phyloP scores from a whole-genome alignment of 2,888 invertebrate species.

The Leucoma salicis region DNA sequence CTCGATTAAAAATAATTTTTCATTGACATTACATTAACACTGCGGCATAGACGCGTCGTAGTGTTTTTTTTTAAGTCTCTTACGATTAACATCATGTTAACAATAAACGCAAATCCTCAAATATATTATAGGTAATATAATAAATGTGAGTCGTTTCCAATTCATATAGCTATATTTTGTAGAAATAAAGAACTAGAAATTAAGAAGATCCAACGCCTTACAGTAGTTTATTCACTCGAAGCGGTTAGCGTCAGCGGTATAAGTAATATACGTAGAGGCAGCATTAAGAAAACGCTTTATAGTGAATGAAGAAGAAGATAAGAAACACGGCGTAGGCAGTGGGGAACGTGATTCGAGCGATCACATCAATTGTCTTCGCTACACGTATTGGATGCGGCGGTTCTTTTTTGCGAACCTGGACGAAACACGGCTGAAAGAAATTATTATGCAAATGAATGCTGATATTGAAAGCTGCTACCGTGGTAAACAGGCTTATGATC shows the following conservation, averaged over 20 bases:
- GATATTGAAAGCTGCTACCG: conserved; percentile 52
- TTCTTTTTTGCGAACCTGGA: conserved; percentile 94
- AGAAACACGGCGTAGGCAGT: conserved; percentile 96
- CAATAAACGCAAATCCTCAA: conserved; percentile 51
- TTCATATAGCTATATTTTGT: conserved; percentile 51
- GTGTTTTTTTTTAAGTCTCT: conserved; percentile 42
- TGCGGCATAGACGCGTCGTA: conserved; percentile 13
- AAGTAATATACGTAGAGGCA: conserved; percentile 44
- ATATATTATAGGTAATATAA: conserved; percentile 37
- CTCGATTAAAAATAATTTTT: conserved; percentile 28
- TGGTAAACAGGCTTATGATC: conserved; percentile 38
- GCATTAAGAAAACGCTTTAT: conserved; percentile 91
- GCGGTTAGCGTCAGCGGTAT: conserved; percentile 49
- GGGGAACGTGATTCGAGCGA: conserved; percentile 96
- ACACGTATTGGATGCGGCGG: conserved; percentile 96
- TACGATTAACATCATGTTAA: conserved; percentile 50
- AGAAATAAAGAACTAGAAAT: conserved; percentile 46
- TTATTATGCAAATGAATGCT: conserved; percentile 72
- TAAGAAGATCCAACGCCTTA: conserved; percentile 51
- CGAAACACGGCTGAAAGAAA: conserved; percentile 88
- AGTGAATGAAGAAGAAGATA: conserved; percentile 97
- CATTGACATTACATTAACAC: conserved; percentile 24
- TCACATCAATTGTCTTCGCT: conserved; percentile 97
- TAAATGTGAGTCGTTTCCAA: conserved; percentile 41
- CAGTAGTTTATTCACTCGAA: conserved; percentile 55